Evolutionary conservation across 2,113 vertebrate species (phyloP), one percentile per base, ranked within the genome.

Genomic region (Eulemur macaco): DNA sequence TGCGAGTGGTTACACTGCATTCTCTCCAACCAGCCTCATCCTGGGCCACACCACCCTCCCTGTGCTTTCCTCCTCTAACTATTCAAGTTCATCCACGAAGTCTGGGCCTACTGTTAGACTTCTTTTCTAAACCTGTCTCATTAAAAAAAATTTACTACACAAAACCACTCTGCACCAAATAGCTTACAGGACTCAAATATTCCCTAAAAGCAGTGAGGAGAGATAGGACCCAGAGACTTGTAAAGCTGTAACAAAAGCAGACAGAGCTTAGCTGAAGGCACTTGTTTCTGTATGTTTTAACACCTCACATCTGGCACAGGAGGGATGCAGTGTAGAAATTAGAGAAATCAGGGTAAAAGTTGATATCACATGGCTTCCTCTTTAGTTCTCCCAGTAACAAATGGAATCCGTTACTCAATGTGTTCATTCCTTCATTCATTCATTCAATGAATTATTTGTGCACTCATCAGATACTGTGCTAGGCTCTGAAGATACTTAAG

Each of bases 1-100:
- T 6, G 15, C 64, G 45, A 6, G n/a, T 23, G 42, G 3, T 73
- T 47, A 17, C 21, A 34, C 0, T 2, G 3, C 4, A 0, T 27
- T 39, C 18, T 54, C 45, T 54, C 18, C 13, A 18, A 27, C 60
- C 58, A 29, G 10, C 14, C 39, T 89, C 11, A 4, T 54, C 47
- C 27, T 34, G 54, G 52, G 31, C 84, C 18, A 10, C 1, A 21
- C 34, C 89, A 52, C n/a, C 25, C 56, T 66, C 83, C 31, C 31
- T 20, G 27, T 29, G 27, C 54, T 95, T 73, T 31, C 25, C 37
- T 83, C 50, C 82, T 73, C 29, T 74, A 54, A 89, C n/a, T 5
- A 15, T 37, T 84, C 77, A 23, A 20, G 12, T 66, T 18, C 34
- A 18, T 47, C 63, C 25, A 37, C 39, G 69, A 94, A 50, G 56